A percentile compares a stretch with the other conserved stretches of the same genome.
phyloP scores from a whole-genome alignment of 2,888 invertebrate species.

The Leucophenga montana region DNA sequence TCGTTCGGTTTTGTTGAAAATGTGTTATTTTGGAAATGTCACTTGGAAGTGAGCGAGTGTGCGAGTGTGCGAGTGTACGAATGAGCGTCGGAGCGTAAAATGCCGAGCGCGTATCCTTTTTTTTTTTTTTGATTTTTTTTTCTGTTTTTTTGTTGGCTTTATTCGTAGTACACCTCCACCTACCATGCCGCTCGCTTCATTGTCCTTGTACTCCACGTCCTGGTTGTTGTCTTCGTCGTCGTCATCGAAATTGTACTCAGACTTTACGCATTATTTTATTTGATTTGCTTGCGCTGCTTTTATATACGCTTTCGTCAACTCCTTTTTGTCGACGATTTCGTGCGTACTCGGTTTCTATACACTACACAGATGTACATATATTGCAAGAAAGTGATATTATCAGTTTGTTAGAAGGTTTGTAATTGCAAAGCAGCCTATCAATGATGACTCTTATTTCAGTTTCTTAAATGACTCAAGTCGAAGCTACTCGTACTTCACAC shows the following conservation, averaged over 20 bases:
- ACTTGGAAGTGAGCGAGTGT: conserved; percentile 48
- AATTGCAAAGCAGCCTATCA: no score
- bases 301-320: conserved; percentile 36
- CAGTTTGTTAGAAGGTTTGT: no score
- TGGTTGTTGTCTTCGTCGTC: not conserved
- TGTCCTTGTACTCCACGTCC: no score
- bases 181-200: not conserved
- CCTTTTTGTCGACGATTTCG: conserved; percentile 8
- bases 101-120: not conserved
- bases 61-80: no score
- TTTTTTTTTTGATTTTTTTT: not conserved
- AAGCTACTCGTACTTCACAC: no score
- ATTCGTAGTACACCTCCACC: not conserved
- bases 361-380: no score
- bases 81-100: no score
- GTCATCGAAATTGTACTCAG: not conserved
- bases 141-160: conserved; percentile 1
- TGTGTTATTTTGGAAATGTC: conserved; percentile 61
- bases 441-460: no score
- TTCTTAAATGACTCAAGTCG: no score
- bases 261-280: conserved; percentile 13
- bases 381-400: no score
- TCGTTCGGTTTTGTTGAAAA: conserved; percentile 37
- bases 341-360: not conserved
- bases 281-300: conserved; percentile 40